A percentile compares a stretch with the other conserved stretches of the same genome.
phyloP scores from a whole-genome alignment of 2,888 invertebrate genomes.

The Lepidochrysops patricia region DNA sequence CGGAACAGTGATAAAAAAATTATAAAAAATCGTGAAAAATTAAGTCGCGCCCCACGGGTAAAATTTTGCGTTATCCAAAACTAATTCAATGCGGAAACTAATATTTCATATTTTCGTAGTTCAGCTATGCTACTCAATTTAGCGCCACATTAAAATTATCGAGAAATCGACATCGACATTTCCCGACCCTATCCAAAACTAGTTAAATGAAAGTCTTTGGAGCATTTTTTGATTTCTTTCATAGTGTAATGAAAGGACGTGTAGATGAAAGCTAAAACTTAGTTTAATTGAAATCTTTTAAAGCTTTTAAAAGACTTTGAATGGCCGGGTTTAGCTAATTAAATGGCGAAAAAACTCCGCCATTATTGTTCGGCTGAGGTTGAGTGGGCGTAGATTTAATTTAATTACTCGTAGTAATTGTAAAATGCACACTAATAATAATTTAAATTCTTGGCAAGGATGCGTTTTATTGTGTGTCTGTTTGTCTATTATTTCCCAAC shows the following conservation, averaged over 20 bases:
- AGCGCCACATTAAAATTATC: too few relatives aligned
- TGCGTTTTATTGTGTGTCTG: too few relatives aligned
- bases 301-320: constrained; percentile 1
- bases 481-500: too few relatives aligned
- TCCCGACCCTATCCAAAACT: not conserved
- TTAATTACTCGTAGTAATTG: not conserved
- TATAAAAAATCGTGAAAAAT: too few relatives aligned
- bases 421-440: too few relatives aligned
- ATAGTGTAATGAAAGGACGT: constrained; percentile 1
- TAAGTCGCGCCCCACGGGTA: too few relatives aligned
- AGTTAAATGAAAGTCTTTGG: constrained; percentile 7
- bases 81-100: too few relatives aligned
- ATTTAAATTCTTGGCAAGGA: too few relatives aligned
- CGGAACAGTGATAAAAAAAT: too few relatives aligned
- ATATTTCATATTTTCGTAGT: too few relatives aligned
- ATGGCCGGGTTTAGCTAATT: constrained; percentile 1
- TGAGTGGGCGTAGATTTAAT: not conserved
- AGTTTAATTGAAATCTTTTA: constrained; percentile 6
- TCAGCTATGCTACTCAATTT: too few relatives aligned
- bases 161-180: not conserved
- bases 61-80: too few relatives aligned
- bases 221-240: constrained; percentile 6
- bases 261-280: not conserved
- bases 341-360: not conserved
- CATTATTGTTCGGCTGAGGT: not conserved